These are phyloP conservation scores for Elachura formosa DNA, from an alignment of 2,113 vertebrate genomes.

Conservation along the genomic window DNA sequence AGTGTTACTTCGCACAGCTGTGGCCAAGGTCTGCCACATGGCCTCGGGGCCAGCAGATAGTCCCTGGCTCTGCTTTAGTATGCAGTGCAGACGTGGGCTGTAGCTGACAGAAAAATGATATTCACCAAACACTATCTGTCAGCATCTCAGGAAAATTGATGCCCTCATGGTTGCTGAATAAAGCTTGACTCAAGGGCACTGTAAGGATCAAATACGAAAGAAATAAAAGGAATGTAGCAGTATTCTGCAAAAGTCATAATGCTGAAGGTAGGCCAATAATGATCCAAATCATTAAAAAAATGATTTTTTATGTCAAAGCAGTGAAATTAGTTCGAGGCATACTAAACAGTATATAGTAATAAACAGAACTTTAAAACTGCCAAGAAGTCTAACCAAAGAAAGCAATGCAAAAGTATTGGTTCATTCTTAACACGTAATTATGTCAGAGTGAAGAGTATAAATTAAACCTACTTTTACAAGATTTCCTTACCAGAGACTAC, in stretches of 20 bases:
- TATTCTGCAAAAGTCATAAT: neutral
- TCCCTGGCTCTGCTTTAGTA: neutral
- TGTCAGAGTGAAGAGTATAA: neutral
- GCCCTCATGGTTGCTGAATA: neutral
- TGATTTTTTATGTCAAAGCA: neutral
- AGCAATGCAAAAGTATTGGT: neutral
- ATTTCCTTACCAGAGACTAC: neutral
- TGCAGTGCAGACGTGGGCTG: neutral
- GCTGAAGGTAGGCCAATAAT: neutral
- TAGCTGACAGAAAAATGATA: slow-evolving; percentile 1
- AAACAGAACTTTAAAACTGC: neutral
- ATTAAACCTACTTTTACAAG: neutral
- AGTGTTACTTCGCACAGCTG: neutral
- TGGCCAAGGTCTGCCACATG: neutral
- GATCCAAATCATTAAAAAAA: neutral
- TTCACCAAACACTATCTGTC: slow-evolving; percentile 13
- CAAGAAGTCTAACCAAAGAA: neutral
- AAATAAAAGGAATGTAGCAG: neutral
- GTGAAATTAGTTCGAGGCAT: neutral
- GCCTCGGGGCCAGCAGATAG: neutral
- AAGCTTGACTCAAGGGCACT: slow-evolving; percentile 42
- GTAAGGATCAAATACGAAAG: slow-evolving; percentile 17
- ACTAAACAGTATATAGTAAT: neutral
- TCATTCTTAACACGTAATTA: neutral
- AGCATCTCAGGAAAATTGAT: slow-evolving; percentile 13